Evolutionary conservation across 2,797 vertebrate species (phyloP), one percentile per base, ranked within the genome.

Genomic region (Malurus leucopterus): DNA sequence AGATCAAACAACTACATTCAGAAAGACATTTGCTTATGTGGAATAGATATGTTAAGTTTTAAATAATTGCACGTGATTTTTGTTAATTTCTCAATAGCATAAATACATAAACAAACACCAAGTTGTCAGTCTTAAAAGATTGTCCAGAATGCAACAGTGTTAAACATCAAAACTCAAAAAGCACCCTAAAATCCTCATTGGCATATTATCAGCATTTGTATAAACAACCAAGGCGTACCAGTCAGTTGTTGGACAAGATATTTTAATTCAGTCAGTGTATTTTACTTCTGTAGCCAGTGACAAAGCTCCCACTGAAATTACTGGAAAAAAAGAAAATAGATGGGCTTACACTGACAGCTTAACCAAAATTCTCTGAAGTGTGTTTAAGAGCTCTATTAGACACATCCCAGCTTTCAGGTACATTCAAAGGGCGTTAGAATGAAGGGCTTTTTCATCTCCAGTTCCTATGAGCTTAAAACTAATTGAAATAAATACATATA

Each of bases 1-100:
- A 88, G 69, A 94, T 70, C 46, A 84, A 86, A 61, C 16, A 91
- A 89, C 54, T 87, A 36, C 43, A 71, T 40, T 73, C n/a, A 78
- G 63, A 80, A 89, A 85, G 54, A 53, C 20, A 53, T 75, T 85
- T 70, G 65, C 9, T 46, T 67, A 54, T 16, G 38, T 30, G 73
- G 59, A 81, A 90, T 68, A 84, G 69, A 80, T 91, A 70, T 46
- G 19, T 8, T 68, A 51, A 23, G 20, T 62, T 83, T 83, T 68
- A 93, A 78, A 78, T 43, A 69, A 89, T 40, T 32, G 13, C 23
- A 41, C 67, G 9, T 26, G 16, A 49, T 69, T 88, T 84, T 88
- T 74, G 26, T 63, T 41, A 51, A 29, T 80, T 83, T 68, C 54
- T 73, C 32, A 27, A 29, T 41, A 78, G 3, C 23, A 47, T 53